Conservation (phyloP, 1,140 invertebrate genomes). For the Gryllus bimaculatus region DNA sequence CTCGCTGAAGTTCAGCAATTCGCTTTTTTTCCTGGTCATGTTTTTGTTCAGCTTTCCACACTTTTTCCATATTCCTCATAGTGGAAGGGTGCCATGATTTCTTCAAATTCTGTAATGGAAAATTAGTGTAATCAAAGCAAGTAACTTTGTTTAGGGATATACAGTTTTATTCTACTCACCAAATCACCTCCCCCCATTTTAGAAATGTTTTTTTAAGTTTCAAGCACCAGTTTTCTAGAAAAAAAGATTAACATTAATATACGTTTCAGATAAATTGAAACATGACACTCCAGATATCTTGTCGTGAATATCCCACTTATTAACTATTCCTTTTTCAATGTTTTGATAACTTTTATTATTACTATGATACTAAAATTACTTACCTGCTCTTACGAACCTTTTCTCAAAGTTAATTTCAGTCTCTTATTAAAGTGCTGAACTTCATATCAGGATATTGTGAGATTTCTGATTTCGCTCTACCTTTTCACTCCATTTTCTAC, state of each 20-base stretch:
- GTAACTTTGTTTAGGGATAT: not conserved
- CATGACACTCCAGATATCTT: not conserved
- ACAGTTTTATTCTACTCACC: not conserved
- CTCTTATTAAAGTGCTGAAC: no score
- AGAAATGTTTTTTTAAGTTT: not conserved
- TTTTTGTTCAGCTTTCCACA: conserved; percentile 68
- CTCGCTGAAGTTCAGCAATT: conserved; percentile 54
- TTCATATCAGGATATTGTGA: no score
- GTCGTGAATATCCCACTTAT: no score
- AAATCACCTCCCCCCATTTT: not conserved
- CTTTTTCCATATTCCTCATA: conserved; percentile 65
- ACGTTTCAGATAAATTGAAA: not conserved
- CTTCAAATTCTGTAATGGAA: conserved; percentile 53
- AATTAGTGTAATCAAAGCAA: not conserved
- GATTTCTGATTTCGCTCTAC: no score
- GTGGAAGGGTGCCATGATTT: conserved; percentile 74
- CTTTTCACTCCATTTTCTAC: no score
- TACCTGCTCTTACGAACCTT: no score
- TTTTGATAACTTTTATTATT: no score
- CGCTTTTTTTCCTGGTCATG: conserved; percentile 55
- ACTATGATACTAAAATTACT: no score
- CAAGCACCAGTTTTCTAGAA: not conserved
- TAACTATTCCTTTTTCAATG: no score
- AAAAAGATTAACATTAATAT: not conserved
- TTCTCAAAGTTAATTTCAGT: no score